These are phyloP conservation scores for Lycocerus yunnanus DNA, from an alignment of 2,888 invertebrate species.

Conservation along the genomic window DNA sequence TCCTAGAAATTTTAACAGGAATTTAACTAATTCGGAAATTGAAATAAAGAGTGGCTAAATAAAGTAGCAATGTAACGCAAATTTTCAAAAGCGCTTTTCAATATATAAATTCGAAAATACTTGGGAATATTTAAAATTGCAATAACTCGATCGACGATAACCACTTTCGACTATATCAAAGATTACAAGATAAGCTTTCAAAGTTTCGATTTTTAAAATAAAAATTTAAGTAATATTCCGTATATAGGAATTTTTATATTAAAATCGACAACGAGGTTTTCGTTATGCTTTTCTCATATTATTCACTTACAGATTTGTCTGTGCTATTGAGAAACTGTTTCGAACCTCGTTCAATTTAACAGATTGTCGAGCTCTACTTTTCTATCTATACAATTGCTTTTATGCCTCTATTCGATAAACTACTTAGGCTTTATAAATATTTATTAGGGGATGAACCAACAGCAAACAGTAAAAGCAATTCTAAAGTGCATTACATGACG, in stretches of 20 bases:
- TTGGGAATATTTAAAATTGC: not conserved
- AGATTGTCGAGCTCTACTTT: slow-evolving; percentile 17
- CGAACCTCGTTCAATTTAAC: slow-evolving; percentile 17
- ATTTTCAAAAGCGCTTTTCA: not conserved
- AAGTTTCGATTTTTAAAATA: not conserved
- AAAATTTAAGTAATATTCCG: not conserved
- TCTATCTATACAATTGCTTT: slow-evolving; percentile 17
- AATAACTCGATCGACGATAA: not conserved
- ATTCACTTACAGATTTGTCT: not conserved
- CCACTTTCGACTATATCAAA: not conserved
- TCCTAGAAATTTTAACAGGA: slow-evolving; percentile 5
- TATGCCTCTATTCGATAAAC: slow-evolving; percentile 2
- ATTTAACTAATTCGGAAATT: not conserved
- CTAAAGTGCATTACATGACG: not conserved
- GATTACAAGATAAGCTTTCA: slow-evolving; percentile 1
- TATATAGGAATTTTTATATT: not conserved
- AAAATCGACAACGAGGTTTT: slow-evolving; percentile 2
- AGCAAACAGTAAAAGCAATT: not conserved
- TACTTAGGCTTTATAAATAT: not conserved
- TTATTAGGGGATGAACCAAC: not conserved
- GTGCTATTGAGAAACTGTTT: slow-evolving; percentile 10
- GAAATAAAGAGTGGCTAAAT: not conserved
- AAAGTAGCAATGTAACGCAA: not conserved
- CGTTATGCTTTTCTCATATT: not conserved
- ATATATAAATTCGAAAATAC: not conserved